phyloP scores from a whole-genome alignment of 2,797 vertebrate genomes.

The Morelia viridis region DNA sequence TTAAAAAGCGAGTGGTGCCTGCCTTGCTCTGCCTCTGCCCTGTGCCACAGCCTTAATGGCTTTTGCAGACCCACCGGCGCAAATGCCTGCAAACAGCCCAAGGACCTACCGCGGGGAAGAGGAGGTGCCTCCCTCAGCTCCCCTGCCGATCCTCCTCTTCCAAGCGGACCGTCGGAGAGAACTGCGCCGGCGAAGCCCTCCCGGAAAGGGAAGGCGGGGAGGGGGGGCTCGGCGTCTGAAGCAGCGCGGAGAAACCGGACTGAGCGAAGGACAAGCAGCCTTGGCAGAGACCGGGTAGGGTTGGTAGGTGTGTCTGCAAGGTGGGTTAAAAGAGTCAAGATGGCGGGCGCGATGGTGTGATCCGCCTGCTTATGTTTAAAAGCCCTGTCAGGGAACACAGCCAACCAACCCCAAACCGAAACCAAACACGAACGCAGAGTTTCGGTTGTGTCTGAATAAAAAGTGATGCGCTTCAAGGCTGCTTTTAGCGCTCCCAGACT shows the following conservation, averaged over 20 bases:
- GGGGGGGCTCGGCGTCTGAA: neutral
- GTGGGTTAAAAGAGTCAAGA: neutral
- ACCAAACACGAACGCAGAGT: neutral
- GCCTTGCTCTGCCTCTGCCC: constrained; percentile 84
- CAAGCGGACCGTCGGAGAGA: neutral
- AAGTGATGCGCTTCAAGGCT: neutral
- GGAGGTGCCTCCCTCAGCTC: neutral
- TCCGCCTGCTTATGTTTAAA: neutral
- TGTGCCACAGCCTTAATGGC: constrained; percentile 85
- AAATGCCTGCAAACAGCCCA: constrained; percentile 39
- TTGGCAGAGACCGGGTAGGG: neutral
- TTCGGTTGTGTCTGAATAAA: neutral
- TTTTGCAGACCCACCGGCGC: constrained; percentile 81
- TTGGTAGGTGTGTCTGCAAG: neutral
- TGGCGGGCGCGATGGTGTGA: neutral
- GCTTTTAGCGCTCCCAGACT: neutral
- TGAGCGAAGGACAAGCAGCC: fast-evolving
- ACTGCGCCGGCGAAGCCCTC: neutral
- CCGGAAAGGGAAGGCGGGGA: neutral
- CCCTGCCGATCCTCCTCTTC: neutral
- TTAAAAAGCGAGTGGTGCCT: constrained; percentile 97
- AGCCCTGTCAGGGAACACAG: too few species aligned
- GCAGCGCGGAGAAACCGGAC: neutral
- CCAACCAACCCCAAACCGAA: neutral
- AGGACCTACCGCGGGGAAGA: constrained; percentile 50